Percentiles rank a stretch among this genome's conserved stretches.
Conservation (phyloP, 2,888 invertebrate species). For the Tenthredo scrophulariae region DNA sequence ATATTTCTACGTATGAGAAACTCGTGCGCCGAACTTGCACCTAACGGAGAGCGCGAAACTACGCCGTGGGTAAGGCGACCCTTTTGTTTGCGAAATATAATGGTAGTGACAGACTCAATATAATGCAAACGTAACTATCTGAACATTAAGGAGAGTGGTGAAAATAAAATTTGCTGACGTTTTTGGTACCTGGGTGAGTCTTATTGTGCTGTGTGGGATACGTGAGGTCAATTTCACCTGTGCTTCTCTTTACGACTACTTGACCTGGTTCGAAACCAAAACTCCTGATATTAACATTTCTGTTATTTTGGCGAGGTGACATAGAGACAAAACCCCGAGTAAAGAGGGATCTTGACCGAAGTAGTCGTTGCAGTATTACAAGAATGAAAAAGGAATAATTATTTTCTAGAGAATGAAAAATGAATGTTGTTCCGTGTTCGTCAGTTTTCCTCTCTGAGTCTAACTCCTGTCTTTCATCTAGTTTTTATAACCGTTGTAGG, state of each 20-base stretch:
- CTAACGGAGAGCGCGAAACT: background rate
- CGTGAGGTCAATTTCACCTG: background rate
- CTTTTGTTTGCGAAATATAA: background rate
- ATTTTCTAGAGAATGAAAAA: background rate
- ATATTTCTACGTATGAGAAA: background rate
- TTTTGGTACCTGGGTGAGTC: background rate
- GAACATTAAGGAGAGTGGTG: background rate
- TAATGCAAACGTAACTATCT: background rate
- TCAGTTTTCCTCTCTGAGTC: background rate
- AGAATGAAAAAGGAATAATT: background rate
- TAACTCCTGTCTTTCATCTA: background rate
- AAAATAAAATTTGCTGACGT: background rate
- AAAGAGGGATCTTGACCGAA: background rate
- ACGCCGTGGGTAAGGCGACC: background rate
- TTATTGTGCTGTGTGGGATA: background rate
- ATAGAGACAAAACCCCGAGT: background rate
- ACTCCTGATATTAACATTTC: background rate
- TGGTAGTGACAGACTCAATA: background rate
- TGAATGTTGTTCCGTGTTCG: background rate
- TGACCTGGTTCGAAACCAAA: background rate
- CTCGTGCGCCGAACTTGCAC: background rate
- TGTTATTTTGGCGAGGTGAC: background rate
- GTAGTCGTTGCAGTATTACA: background rate
- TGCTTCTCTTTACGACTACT: too few species aligned
- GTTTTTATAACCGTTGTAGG: slow-evolving; percentile 22